Evolutionary conservation across 2,888 invertebrate genomes (phyloP).

Genomic region (Apodemia duryi): DNA sequence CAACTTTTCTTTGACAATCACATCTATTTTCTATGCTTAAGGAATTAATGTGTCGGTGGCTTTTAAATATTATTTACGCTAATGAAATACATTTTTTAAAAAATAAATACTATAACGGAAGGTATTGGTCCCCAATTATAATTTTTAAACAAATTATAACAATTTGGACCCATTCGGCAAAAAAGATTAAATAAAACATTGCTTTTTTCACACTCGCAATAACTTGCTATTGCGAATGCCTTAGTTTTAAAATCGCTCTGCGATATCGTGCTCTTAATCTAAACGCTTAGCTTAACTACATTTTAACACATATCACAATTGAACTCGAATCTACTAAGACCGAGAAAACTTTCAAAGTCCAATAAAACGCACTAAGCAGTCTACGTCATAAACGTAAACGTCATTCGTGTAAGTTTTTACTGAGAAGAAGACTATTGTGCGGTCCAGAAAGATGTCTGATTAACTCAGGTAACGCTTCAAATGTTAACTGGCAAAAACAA

Average conservation of each 20-base stretch:
- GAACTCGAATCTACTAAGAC: slow-evolving; percentile 49
- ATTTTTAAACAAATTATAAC: slow-evolving; percentile 81
- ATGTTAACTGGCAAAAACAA: slow-evolving; percentile 92
- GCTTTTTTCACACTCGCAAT: slow-evolving; percentile 56
- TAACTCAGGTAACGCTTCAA: slow-evolving; percentile 91
- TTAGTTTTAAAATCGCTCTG: slow-evolving; percentile 71
- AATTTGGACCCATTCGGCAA: slow-evolving; percentile 76
- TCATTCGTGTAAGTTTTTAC: slow-evolving; percentile 91
- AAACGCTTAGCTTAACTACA: slow-evolving; percentile 59
- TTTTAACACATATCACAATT: slow-evolving; percentile 79
- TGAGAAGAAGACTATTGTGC: slow-evolving; percentile 91
- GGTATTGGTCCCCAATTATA: slow-evolving; percentile 79
- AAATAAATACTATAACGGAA: slow-evolving; percentile 80
- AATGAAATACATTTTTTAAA: slow-evolving; percentile 73
- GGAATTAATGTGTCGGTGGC: slow-evolving; percentile 80
- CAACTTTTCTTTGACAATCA: slow-evolving; percentile 71
- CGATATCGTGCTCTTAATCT: slow-evolving; percentile 65
- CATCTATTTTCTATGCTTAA: slow-evolving; percentile 78
- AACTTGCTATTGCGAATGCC: slow-evolving; percentile 52
- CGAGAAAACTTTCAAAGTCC: slow-evolving; percentile 72
- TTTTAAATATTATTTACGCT: slow-evolving; percentile 75
- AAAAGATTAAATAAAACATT: slow-evolving; percentile 62
- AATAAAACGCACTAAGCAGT: slow-evolving; percentile 46
- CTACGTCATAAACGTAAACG: slow-evolving; percentile 59
- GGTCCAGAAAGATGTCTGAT: slow-evolving; percentile 93